Evolutionary conservation across 2,797 vertebrate genomes (phyloP).

Genomic region (Pachyuromys duprasi): DNA sequence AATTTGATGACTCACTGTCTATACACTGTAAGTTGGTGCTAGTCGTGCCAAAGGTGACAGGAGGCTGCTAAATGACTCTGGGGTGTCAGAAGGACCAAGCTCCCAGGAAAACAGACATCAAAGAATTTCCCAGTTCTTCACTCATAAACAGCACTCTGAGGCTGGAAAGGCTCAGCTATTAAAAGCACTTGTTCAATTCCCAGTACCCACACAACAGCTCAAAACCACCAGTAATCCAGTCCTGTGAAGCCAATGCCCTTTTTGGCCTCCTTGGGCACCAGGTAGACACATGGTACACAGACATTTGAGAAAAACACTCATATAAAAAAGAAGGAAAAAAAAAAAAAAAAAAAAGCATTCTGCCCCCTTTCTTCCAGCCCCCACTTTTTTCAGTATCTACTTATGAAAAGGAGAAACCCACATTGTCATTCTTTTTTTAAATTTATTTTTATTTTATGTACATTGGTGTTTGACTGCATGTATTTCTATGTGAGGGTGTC

Average conservation of each 20-base stretch:
- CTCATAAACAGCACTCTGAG: background rate
- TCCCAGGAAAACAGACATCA: background rate
- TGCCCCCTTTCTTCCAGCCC: background rate
- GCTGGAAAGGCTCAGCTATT: background rate
- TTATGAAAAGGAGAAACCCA: background rate
- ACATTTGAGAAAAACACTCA: background rate
- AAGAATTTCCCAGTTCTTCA: background rate
- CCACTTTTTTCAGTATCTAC: background rate
- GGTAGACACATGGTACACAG: background rate
- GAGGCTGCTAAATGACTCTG: background rate
- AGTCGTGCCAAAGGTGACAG: background rate
- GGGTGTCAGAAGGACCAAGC: background rate
- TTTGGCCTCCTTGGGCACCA: background rate
- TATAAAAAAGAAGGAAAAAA: no score
- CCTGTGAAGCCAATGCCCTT: background rate
- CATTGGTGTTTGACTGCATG: no score
- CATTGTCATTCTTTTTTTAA: no score
- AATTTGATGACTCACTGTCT: slow-evolving; percentile 61
- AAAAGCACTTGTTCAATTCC: no score
- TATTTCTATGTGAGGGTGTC: no score
- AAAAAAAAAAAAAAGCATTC: background rate
- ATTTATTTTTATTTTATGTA: no score
- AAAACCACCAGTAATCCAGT: background rate
- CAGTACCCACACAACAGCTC: background rate
- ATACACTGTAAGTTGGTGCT: background rate